phyloP scores from a whole-genome alignment of 2,113 vertebrate species.

The Hemichromis elongatus region DNA sequence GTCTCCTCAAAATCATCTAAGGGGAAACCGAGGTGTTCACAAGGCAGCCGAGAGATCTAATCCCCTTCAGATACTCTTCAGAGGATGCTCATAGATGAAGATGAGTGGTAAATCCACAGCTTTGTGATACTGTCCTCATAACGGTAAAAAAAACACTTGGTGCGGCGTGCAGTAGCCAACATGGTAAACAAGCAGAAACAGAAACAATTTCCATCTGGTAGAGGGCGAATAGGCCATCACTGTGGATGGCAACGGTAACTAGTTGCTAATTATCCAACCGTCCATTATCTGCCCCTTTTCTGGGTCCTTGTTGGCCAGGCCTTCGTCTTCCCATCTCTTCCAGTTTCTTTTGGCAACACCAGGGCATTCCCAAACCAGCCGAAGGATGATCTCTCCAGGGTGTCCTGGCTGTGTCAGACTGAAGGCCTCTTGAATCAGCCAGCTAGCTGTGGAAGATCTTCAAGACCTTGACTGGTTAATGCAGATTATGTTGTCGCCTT shows the following conservation, averaged over 20 bases:
- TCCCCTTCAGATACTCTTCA: neutral
- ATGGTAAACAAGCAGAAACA: neutral
- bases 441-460: neutral
- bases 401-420: neutral
- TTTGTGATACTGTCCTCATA: neutral
- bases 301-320: too few species aligned
- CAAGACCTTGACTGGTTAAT: neutral
- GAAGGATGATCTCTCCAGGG: rapidly evolving
- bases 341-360: rapidly evolving
- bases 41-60: neutral
- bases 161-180: neutral
- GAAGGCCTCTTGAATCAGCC: neutral
- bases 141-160: neutral
- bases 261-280: neutral
- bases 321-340: neutral
- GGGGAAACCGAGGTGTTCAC: neutral
- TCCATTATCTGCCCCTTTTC: too few species aligned
- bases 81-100: neutral
- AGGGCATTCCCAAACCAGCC: neutral
- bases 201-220: neutral
- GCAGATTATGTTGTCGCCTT: neutral
- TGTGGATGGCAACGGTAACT: too few species aligned
- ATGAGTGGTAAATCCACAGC: neutral
- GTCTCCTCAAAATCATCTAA: neutral
- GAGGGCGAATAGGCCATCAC: neutral